Conservation (phyloP, 92 coral and sea anemone genomes). For the Phenganax stokvisi region DNA sequence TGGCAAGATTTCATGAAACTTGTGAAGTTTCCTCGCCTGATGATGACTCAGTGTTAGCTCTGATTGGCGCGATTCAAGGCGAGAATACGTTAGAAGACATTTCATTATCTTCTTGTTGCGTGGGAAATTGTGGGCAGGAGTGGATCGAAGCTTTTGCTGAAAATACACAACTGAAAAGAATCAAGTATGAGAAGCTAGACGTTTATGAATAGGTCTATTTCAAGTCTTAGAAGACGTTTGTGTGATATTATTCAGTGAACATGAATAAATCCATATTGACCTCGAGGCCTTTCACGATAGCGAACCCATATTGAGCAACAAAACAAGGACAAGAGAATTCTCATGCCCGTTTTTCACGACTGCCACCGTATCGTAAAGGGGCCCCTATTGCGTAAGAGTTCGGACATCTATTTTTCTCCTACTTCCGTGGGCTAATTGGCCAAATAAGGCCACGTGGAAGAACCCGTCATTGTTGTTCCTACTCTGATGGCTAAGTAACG, state of each 20-base stretch:
- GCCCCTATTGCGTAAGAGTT: too few relatives aligned
- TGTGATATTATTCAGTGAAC: background rate
- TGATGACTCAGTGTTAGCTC: background rate
- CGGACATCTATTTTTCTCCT: too few relatives aligned
- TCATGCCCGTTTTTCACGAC: too few relatives aligned
- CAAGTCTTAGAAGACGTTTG: background rate
- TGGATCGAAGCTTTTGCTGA: conserved; percentile 22
- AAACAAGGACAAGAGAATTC: too few relatives aligned
- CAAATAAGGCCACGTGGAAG: too few relatives aligned
- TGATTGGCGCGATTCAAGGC: background rate
- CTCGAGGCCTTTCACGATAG: too few relatives aligned
- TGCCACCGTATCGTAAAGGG: too few relatives aligned
- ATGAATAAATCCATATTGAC: too few relatives aligned
- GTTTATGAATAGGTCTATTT: background rate
- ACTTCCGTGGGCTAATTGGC: too few relatives aligned
- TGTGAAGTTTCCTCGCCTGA: background rate
- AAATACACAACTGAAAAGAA: background rate
- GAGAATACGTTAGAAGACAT: background rate
- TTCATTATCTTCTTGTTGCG: conserved; percentile 7
- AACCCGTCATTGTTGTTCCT: too few relatives aligned
- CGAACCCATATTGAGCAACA: too few relatives aligned
- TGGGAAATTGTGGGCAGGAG: background rate
- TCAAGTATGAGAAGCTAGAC: background rate
- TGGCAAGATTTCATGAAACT: conserved; percentile 6
- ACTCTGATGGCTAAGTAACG: too few relatives aligned